Base-by-base conservation (phyloP, 1,140 invertebrate species). In the Physella acuta region DNA sequence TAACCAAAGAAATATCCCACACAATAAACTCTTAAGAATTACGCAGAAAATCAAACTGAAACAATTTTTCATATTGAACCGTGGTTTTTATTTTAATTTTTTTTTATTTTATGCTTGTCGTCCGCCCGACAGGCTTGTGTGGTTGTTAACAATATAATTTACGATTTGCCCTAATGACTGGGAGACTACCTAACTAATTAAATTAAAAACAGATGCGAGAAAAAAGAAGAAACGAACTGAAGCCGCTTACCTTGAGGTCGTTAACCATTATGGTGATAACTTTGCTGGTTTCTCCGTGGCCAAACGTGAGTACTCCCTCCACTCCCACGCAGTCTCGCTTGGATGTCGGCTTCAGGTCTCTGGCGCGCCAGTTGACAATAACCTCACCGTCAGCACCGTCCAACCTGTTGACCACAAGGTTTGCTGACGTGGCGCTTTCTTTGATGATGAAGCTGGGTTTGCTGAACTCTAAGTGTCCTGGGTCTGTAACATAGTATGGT, bases 401-500 rank as follows among this genome's bases (percentile, higher is more conserved):
- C 30, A 82, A 81, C 64, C 90, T 76, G 11, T 88, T 79, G 0
- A 90, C 84, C 34, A 87, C 84, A 39, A 90, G 77, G 36, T 80
- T 76, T 3, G 87, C 88, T 20, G 79, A 82, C 3, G 87, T 87
- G 31, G 86, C 84, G 72, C 88, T 89, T 79, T 90, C 89, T 75
- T 89, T 88, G 24, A 90, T 88, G 11, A 90, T 76, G n/a, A 88
- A 81, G 73, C 89, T 89, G 64, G 89, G 84, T 77, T 89, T 89
- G 51, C 87, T 84, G 81, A 90, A 75, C 68, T 73, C 68, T 24
- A 72, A n/a, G 28, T 69, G 72, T 16, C 71, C 73, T 8, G 71
- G 71, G 33, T 75, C 71, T 73, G 71, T n/a, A 24, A 31, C 31
- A 55, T 1, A 39, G 56, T 24, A 3, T 8, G n/a, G 64, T n/a